Conservation (phyloP, 30 jellyfish, hydroid and myxozoan species). For the Cassiopea andromeda region DNA sequence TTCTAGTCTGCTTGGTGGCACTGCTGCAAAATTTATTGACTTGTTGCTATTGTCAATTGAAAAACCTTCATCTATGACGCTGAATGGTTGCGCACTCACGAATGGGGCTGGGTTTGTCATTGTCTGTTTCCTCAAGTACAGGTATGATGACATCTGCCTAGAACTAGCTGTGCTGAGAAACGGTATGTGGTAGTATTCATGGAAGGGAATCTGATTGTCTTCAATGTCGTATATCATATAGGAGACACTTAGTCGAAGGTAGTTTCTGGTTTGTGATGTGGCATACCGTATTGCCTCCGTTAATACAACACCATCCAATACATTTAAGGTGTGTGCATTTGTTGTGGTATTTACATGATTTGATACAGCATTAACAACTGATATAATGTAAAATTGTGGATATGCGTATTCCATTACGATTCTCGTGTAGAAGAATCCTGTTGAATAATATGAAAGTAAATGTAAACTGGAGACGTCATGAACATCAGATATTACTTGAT, state of each 20-base stretch:
- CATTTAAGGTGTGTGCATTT: background rate
- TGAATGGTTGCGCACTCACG: background rate
- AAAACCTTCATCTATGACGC: background rate
- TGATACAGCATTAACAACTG: slow-evolving; percentile 6
- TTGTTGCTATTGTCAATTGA: background rate
- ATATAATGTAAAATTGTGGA: background rate
- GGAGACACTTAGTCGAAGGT: background rate
- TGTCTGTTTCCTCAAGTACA: background rate
- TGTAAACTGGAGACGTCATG: too few species aligned
- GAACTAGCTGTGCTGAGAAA: slow-evolving; percentile 4
- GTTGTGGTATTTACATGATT: background rate
- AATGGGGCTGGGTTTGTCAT: background rate
- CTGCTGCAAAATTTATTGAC: slow-evolving; percentile 34
- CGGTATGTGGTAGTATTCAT: background rate
- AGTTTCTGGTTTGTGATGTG: background rate
- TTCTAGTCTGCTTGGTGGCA: slow-evolving; percentile 59
- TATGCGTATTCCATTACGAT: too few species aligned
- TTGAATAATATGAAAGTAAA: too few species aligned
- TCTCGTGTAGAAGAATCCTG: background rate
- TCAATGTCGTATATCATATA: background rate
- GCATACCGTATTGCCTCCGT: slow-evolving; percentile 22
- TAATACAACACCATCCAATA: slow-evolving; percentile 3
- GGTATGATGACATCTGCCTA: background rate
- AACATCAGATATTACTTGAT: too few species aligned
- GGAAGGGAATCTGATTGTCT: background rate